Conservation (phyloP, 1,140 invertebrate genomes). For the Atta cephalotes region DNA sequence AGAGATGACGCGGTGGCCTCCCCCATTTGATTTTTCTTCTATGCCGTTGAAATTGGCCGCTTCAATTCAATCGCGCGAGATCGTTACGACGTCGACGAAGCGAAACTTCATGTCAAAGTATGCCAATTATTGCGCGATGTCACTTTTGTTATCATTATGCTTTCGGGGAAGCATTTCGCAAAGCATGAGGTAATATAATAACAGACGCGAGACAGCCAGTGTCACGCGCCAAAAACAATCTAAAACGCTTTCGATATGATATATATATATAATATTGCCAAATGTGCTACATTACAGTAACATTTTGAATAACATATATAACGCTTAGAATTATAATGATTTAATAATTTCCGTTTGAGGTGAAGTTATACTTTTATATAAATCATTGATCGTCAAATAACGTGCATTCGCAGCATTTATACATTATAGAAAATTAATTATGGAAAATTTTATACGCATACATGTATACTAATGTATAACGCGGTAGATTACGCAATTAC, state of each 20-base stretch:
- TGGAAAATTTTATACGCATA: slow-evolving; percentile 30
- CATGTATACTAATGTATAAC: slow-evolving; percentile 10
- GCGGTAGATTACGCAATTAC: slow-evolving; percentile 33
- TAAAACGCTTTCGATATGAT: not conserved
- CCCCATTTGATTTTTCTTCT: not conserved
- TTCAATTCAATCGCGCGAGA: slow-evolving; percentile 33
- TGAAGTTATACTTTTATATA: not conserved
- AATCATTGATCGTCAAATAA: slow-evolving; percentile 28
- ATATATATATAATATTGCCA: not conserved
- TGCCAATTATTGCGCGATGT: slow-evolving; percentile 45
- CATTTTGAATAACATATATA: not conserved
- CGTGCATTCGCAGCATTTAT: not conserved
- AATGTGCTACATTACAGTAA: not conserved
- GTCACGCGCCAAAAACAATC: slow-evolving; percentile 16
- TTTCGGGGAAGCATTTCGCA: slow-evolving; percentile 57
- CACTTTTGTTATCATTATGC: slow-evolving; percentile 31
- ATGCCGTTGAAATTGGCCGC: not conserved
- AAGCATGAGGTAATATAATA: slow-evolving; percentile 61
- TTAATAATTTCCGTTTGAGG: slow-evolving; percentile 21
- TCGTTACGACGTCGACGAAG: not conserved
- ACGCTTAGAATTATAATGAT: not conserved
- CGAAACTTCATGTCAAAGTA: slow-evolving; percentile 20
- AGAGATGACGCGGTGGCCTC: no score
- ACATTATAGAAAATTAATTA: slow-evolving; percentile 33
- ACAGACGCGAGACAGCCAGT: slow-evolving; percentile 21